Conservation (phyloP, 2,113 vertebrate species). For the Bagarius yarrelli region DNA sequence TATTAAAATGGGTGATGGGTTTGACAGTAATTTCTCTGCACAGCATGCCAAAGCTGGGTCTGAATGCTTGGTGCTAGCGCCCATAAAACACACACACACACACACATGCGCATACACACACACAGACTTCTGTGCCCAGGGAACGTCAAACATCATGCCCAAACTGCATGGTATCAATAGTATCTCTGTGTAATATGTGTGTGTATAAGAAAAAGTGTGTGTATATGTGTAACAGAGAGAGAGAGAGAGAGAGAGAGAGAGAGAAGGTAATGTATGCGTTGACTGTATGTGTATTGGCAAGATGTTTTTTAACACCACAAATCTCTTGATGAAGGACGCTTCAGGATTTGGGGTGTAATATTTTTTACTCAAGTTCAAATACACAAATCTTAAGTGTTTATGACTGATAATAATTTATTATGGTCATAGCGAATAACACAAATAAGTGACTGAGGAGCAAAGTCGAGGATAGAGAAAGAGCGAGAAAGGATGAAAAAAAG, state of each 20-base stretch:
- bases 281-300: constrained; percentile 26
- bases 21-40: constrained; percentile 71
- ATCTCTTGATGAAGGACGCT: constrained; percentile 27
- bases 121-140: constrained; percentile 10
- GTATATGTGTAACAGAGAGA: constrained; percentile 47
- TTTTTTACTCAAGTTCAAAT: constrained; percentile 19
- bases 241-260: constrained; percentile 7
- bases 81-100: constrained; percentile 58
- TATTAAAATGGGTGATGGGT: constrained; percentile 69
- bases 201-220: constrained; percentile 54
- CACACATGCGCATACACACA: constrained; percentile 28
- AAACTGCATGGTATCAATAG: constrained; percentile 67
- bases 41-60: constrained; percentile 64
- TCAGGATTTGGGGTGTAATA: constrained; percentile 11
- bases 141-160: constrained; percentile 62
- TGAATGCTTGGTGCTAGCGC: constrained; percentile 64
- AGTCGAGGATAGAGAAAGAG: not conserved
- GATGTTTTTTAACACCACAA: constrained; percentile 31
- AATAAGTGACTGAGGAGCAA: not conserved
- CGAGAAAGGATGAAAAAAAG: not conserved
- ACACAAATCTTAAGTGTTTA: constrained; percentile 37
- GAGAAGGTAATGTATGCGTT: constrained; percentile 18
- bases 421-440: constrained; percentile 10
- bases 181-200: constrained; percentile 66
- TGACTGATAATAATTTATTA: constrained; percentile 28